Evolutionary conservation across 2,888 invertebrate species (phyloP).

Genomic region (Drosophila prolongata): DNA sequence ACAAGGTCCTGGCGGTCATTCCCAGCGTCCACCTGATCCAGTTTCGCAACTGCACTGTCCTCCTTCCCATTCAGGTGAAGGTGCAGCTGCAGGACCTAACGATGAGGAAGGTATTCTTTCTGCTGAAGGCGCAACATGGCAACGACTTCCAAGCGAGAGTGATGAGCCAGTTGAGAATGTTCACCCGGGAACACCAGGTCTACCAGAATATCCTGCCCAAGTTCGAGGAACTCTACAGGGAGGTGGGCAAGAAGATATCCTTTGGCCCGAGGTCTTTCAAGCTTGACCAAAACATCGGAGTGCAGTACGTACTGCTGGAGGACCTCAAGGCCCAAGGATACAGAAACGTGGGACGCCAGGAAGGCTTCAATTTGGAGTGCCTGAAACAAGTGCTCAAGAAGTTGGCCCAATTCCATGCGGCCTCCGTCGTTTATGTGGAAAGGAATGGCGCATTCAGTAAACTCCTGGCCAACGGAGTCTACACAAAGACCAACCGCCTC

Average conservation of each 20-base stretch:
- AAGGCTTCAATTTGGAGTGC: conserved; percentile 68
- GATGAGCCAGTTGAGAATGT: conserved; percentile 60
- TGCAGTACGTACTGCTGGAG: conserved; percentile 69
- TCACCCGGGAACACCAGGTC: conserved; percentile 72
- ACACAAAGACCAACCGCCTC: conserved; percentile 39
- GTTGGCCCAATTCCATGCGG: conserved; percentile 80
- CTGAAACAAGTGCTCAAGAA: conserved; percentile 69
- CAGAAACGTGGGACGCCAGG: conserved; percentile 61
- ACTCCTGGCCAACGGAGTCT: conserved; percentile 59
- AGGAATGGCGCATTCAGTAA: conserved; percentile 58
- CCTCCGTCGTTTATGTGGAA: conserved; percentile 71
- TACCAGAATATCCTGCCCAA: conserved; percentile 72
- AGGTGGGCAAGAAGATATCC: conserved; percentile 55
- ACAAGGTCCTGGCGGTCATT: conserved; percentile 19
- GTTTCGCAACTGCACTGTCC: conserved; percentile 40
- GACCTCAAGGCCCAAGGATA: conserved; percentile 66
- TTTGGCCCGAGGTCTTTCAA: conserved; percentile 68
- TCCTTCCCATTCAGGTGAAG: conserved; percentile 38
- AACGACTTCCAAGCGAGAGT: conserved; percentile 56
- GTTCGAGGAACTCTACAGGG: conserved; percentile 65
- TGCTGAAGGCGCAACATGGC: conserved; percentile 63
- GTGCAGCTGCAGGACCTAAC: conserved; percentile 19
- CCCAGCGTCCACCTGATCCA: conserved; percentile 37
- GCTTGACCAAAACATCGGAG: conserved; percentile 54
- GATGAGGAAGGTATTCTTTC: conserved; percentile 4